Conservation (phyloP, 2,113 vertebrate species). For the Struthidea cinerea region DNA sequence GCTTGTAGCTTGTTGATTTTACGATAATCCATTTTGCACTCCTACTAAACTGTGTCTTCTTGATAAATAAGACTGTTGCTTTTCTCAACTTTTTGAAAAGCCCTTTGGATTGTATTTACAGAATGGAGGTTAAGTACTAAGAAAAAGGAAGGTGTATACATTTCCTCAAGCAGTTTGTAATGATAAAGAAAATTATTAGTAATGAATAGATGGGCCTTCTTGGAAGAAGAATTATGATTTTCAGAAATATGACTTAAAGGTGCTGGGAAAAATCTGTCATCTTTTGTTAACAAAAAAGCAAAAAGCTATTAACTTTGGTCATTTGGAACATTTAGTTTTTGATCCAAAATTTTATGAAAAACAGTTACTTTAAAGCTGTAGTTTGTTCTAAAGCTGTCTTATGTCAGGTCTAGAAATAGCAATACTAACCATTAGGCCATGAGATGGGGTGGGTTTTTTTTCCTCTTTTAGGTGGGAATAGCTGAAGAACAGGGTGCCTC, state of each 20-base stretch:
- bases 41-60: not conserved
- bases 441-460: not conserved
- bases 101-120: not conserved
- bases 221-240: not conserved
- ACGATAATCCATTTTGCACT: not conserved
- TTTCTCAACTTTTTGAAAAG: conserved; percentile 4
- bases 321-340: not conserved
- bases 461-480: not conserved
- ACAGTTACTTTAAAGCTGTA: not conserved
- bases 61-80: not conserved
- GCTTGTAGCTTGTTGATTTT: not conserved
- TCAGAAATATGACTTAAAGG: conserved; percentile 21
- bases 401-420: conserved; percentile 16
- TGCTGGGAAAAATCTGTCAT: conserved; percentile 35
- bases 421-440: not conserved
- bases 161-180: not conserved
- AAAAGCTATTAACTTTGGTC: not conserved
- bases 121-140: conserved; percentile 24
- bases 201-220: conserved; percentile 8
- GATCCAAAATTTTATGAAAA: conserved; percentile 15
- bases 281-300: conserved; percentile 17
- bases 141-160: conserved; percentile 21
- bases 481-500: not conserved
- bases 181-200: conserved; percentile 4
- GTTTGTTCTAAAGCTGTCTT: not conserved